Evolutionary conservation across 1,140 invertebrate genomes (phyloP), one percentile per base, ranked within the genome.

Genomic region (Ectropis grisescens): DNA sequence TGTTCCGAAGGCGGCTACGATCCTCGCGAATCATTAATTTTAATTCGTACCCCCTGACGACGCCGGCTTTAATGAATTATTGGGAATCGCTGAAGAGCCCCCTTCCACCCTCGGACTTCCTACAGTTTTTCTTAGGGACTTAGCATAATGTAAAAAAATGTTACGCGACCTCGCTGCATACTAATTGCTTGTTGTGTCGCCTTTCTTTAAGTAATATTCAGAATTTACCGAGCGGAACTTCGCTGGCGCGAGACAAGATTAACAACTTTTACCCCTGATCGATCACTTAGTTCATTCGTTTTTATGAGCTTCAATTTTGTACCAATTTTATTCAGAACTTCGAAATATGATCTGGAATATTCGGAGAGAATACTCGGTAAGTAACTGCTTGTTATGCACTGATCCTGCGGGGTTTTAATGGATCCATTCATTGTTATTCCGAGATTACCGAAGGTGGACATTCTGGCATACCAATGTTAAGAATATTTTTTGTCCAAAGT

Each of bases 141-240:
- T 75, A 78, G 65, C 68, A 81, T 81, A 78, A 81, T 81, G 71
- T 76, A 55, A 78, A 81, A 80, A 81, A 81, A 81, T 78, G 70
- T 74, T 68, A 37, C 50, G 67, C 58, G 54, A 51, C 58, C 60
- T 55, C 47, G 43, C 58, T 58, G 76, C 65, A 81, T 81, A 81
- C 76, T 81, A 81, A 81, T 81, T 75, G 56, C 58, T 75, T 78
- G 72, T 78, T 78, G 76, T 78, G 58, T 58, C 41, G 50, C 37
- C 44, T 59, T 49, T 52, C 45, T 57, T 65, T 59, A 53, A 62
- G 53, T 52, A 55, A 43, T 50, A 58, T 56, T 47, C 30, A 31
- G 50, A 59, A 70, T 56, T 64, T 55, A 47, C 49, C 56, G 46
- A 54, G 43, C 42, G 46, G 56, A 72, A 74, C 58, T 70, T 67